Percentiles rank a stretch among this genome's conserved stretches.
phyloP scores from a whole-genome alignment of 2,888 invertebrate species.

The Hirtodrosophila histrioides region DNA sequence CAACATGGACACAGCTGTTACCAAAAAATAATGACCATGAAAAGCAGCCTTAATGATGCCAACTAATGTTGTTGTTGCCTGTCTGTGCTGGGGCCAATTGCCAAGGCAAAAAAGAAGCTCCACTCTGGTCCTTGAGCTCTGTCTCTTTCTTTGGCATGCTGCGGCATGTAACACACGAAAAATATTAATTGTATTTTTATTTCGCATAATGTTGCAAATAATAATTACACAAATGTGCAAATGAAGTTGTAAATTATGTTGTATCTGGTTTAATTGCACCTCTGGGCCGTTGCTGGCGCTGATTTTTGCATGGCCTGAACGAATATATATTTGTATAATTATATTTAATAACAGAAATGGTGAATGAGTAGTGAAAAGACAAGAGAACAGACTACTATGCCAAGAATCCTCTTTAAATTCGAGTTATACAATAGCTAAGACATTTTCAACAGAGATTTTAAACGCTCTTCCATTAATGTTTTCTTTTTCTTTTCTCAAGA shows the following conservation, averaged over 20 bases:
- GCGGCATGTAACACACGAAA: conserved; percentile 54
- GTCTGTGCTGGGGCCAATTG: conserved; percentile 12
- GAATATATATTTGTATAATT: conserved; percentile 16
- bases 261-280: conserved; percentile 76
- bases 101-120: conserved; percentile 13
- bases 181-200: conserved; percentile 82
- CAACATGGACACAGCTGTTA: conserved; percentile 83
- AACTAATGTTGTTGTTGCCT: conserved; percentile 74
- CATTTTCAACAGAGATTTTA: no score
- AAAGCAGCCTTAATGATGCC: conserved; percentile 84
- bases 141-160: conserved; percentile 20
- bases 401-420: no score
- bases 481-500: neutral
- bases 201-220: conserved; percentile 79
- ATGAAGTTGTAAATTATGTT: conserved; percentile 81
- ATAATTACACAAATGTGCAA: conserved; percentile 81
- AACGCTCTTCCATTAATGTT: no score
- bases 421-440: no score
- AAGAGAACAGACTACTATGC: no score
- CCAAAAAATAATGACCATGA: conserved; percentile 84
- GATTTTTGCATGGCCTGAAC: conserved; percentile 35
- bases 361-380: neutral
- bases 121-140: conserved; percentile 13
- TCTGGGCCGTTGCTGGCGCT: conserved; percentile 47
- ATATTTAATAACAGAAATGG: conserved; percentile 10